Conservation (phyloP, 2,888 invertebrate species). For the Eupithecia pulchellata region DNA sequence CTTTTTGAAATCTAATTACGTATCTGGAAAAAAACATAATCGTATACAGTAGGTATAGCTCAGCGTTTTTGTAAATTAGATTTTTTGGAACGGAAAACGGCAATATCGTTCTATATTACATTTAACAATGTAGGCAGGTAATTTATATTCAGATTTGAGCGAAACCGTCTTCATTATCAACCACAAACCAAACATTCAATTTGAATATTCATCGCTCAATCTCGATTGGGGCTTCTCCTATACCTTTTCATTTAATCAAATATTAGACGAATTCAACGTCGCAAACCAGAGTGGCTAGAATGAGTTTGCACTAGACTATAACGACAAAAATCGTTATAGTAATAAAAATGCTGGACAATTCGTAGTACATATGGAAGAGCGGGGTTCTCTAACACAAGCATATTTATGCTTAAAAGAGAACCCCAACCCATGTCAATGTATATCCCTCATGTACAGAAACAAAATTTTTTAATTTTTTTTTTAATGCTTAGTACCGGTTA, state of each 20-base stretch:
- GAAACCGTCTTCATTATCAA: constrained; percentile 38
- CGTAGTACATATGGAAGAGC: no score
- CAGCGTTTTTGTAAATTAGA: background rate
- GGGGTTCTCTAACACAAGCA: no score
- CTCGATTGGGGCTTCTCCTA: constrained; percentile 35
- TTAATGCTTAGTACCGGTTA: no score
- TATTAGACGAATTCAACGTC: constrained; percentile 10
- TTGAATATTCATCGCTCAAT: constrained; percentile 47
- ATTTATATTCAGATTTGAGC: constrained; percentile 28
- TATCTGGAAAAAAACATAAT: background rate
- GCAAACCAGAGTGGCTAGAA: background rate
- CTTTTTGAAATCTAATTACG: background rate
- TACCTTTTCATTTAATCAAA: constrained; percentile 31
- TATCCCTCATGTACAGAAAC: no score
- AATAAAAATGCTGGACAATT: no score
- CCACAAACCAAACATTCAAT: constrained; percentile 42
- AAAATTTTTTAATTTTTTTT: no score
- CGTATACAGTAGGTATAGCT: background rate
- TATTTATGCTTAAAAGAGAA: no score
- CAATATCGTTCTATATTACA: background rate
- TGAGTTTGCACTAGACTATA: background rate
- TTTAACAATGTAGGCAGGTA: constrained; percentile 5
- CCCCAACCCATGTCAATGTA: no score
- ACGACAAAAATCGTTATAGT: no score
- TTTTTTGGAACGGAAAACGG: background rate